Evolutionary conservation across 2,888 invertebrate species (phyloP).

Genomic region (Cybosia mesomella): DNA sequence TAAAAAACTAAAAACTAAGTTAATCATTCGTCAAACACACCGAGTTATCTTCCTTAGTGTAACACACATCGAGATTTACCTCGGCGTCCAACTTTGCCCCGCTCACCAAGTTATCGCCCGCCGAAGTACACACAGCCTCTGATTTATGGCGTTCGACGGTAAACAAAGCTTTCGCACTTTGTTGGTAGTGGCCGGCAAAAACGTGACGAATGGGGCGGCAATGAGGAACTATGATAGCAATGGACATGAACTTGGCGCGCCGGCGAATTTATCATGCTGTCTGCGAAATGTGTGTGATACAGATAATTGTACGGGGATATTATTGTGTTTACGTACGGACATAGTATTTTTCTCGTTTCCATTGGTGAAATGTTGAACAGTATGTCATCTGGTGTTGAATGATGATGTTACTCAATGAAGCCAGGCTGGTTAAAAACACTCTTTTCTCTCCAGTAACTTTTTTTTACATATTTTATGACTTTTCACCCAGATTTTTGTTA

Average conservation of each 20-base stretch:
- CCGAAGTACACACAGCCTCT: conserved; percentile 29
- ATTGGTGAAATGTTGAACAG: background rate
- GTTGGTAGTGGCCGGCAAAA: conserved; percentile 35
- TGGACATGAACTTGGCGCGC: conserved; percentile 10
- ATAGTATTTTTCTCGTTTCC: background rate
- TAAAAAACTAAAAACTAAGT: conserved; percentile 1
- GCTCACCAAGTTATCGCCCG: conserved; percentile 34
- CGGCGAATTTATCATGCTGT: conserved; percentile 6
- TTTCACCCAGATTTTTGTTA: background rate
- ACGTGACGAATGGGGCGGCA: conserved; percentile 27
- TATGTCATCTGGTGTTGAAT: too few relatives aligned
- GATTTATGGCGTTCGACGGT: conserved; percentile 46
- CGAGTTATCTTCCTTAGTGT: background rate
- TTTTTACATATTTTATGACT: background rate
- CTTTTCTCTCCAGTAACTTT: background rate
- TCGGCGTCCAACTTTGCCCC: conserved; percentile 7
- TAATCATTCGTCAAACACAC: background rate
- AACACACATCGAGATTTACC: conserved; percentile 1
- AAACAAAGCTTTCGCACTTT: conserved; percentile 39
- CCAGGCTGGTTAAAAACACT: background rate
- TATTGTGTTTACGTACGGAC: background rate
- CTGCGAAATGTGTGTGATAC: background rate
- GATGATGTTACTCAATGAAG: background rate
- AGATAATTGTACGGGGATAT: background rate
- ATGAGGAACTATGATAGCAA: conserved; percentile 12